Evolutionary conservation across 1,140 invertebrate species (phyloP).

Genomic region (Sycobia sp.): DNA sequence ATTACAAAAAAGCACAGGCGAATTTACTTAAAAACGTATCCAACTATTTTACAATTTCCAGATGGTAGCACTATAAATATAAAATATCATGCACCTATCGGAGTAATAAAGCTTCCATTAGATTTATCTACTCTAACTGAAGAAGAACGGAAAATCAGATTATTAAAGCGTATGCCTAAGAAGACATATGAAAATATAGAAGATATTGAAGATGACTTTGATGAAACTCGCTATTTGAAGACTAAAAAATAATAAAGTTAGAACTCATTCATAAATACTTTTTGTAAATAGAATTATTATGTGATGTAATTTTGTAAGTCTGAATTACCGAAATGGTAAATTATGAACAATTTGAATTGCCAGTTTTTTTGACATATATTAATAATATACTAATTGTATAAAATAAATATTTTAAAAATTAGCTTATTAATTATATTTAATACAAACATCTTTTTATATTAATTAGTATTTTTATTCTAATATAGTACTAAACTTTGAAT

Average conservation of each 20-base stretch:
- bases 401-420: too few species aligned
- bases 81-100: constrained; percentile 80
- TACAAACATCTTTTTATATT: too few species aligned
- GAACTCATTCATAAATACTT: neutral
- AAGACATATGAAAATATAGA: constrained; percentile 75
- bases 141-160: constrained; percentile 68
- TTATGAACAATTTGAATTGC: neutral
- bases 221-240: constrained; percentile 77
- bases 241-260: constrained; percentile 62
- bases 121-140: constrained; percentile 74
- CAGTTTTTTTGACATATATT: neutral
- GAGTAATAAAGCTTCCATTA: constrained; percentile 83
- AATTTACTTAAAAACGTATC: constrained; percentile 74
- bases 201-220: constrained; percentile 77
- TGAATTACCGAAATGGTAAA: neutral
- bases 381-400: neutral
- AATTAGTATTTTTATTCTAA: too few species aligned
- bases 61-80: constrained; percentile 86
- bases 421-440: too few species aligned
- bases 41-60: constrained; percentile 74
- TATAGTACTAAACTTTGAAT: too few species aligned
- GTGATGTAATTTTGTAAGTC: neutral
- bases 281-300: neutral
- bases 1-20: constrained; percentile 74
- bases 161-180: constrained; percentile 68